phyloP scores from a whole-genome alignment of 2,797 vertebrate species.

The Poecile montanus region DNA sequence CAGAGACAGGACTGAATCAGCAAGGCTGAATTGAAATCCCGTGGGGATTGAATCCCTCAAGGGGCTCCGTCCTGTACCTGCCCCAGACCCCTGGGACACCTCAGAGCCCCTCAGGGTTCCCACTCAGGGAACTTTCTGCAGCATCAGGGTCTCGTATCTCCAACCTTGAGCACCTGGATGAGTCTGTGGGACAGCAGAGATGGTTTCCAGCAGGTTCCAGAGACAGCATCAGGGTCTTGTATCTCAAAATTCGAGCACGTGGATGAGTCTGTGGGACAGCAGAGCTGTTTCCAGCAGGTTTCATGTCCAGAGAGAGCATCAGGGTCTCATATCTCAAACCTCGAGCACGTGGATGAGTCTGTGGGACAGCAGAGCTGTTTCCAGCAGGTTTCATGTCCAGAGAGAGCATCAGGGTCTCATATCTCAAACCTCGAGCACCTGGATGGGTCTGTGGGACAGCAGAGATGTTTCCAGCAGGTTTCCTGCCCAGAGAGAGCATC shows the following conservation, averaged over 20 bases:
- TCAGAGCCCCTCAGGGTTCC: background rate
- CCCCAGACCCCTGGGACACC: too few relatives aligned
- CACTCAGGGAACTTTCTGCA: rapidly evolving
- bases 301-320: background rate
- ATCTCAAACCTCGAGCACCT: background rate
- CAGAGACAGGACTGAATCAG: background rate
- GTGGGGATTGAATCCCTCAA: background rate
- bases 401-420: too few relatives aligned
- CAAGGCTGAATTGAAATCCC: background rate
- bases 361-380: too few relatives aligned
- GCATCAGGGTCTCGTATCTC: rapidly evolving
- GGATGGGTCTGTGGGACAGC: rapidly evolving
- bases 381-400: too few relatives aligned
- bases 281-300: background rate
- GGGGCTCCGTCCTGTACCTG: background rate
- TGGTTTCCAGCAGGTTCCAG: background rate
- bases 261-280: background rate
- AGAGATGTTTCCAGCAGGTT: background rate
- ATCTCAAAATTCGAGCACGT: background rate
- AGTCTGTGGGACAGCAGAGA: background rate
- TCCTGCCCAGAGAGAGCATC: background rate
- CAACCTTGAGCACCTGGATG: rapidly evolving
- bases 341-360: too few relatives aligned
- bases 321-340: rapidly evolving
- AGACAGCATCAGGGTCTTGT: background rate